Evolutionary conservation across 2,113 vertebrate species (phyloP).

Genomic region (Formicarius rufipectus): DNA sequence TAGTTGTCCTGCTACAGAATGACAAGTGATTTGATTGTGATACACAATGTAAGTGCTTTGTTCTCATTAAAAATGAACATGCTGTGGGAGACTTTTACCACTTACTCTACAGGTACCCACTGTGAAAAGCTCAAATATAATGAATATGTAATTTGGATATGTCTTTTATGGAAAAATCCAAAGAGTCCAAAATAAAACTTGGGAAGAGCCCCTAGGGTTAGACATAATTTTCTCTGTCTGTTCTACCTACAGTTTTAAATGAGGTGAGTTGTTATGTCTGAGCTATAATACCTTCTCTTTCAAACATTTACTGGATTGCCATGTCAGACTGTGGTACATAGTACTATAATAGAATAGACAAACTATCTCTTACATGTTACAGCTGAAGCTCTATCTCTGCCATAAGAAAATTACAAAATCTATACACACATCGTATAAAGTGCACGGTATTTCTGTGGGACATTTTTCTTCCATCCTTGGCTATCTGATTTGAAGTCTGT

Average conservation of each 20-base stretch:
- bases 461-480: not conserved
- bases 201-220: not conserved
- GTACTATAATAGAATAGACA: not conserved
- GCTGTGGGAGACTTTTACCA: constrained; percentile 50
- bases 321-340: not conserved
- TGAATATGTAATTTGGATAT: constrained; percentile 28
- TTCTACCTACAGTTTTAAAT: not conserved
- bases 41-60: constrained; percentile 30
- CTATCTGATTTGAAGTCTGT: not conserved
- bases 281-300: not conserved
- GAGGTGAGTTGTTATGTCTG: not conserved
- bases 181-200: not conserved
- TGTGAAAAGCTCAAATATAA: constrained; percentile 40
- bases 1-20: constrained; percentile 1
- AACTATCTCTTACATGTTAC: not conserved
- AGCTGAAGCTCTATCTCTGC: not conserved
- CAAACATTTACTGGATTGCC: not conserved
- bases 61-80: constrained; percentile 66
- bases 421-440: accelerated
- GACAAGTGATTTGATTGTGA: constrained; percentile 47
- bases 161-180: not conserved
- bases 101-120: constrained; percentile 29
- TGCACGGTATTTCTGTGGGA: accelerated
- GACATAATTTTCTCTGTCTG: not conserved
- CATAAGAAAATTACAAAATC: not conserved